phyloP scores from a whole-genome alignment of 2,113 vertebrate species.

The Pogona vitticeps region DNA sequence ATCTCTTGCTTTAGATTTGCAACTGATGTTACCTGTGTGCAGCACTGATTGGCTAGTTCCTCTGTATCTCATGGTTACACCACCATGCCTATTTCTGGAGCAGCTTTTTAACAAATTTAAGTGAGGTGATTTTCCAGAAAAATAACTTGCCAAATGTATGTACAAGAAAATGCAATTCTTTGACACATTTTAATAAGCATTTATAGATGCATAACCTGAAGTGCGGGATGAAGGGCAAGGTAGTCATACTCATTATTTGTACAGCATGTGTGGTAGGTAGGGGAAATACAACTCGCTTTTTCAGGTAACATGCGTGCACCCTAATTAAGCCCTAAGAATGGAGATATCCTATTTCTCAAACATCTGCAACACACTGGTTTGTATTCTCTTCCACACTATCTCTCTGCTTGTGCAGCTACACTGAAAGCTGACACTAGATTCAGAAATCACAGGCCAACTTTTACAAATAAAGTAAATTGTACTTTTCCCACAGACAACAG shows the following conservation, averaged over 20 bases:
- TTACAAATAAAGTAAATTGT: slow-evolving; percentile 53
- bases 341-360: slow-evolving; percentile 9
- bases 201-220: not conserved
- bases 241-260: not conserved
- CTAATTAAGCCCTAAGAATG: slow-evolving; percentile 5
- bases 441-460: slow-evolving; percentile 48
- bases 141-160: too few species aligned
- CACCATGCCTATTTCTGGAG: not conserved
- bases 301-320: not conserved
- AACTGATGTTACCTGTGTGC: not conserved
- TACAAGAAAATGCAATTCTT: too few species aligned
- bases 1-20: not conserved
- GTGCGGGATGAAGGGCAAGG: not conserved
- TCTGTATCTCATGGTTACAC: not conserved
- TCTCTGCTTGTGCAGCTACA: slow-evolving; percentile 26
- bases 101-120: not conserved
- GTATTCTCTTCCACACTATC: not conserved
- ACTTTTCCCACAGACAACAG: slow-evolving; percentile 11
- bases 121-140: not conserved
- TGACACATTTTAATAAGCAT: too few species aligned
- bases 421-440: slow-evolving; percentile 44
- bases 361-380: slow-evolving; percentile 25
- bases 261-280: too few species aligned
- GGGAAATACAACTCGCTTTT: not conserved
- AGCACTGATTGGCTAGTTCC: not conserved